These are phyloP conservation scores for Felis catus DNA, from an alignment of 2,113 vertebrate species.

Conservation along the genomic window DNA sequence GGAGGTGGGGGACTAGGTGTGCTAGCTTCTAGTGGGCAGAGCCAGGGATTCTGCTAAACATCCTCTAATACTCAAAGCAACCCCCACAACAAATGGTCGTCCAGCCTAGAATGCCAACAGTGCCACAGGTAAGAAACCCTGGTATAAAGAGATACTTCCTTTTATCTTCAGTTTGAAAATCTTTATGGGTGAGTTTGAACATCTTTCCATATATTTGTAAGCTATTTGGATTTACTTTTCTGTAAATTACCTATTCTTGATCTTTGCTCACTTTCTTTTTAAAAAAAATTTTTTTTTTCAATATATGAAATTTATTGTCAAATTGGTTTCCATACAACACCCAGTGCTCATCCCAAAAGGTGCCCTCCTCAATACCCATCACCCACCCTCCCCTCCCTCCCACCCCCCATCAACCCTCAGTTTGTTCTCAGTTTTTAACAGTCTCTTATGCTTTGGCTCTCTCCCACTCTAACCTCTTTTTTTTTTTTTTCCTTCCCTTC, in stretches of 20 bases:
- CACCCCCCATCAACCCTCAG: no score
- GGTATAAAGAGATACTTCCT: neutral
- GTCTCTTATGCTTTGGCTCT: no score
- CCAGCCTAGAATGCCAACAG: neutral
- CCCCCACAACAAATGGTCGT: neutral
- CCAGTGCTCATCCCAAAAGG: no score
- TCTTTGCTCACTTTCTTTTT: neutral
- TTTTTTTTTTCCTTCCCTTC: no score
- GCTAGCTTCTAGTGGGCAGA: neutral
- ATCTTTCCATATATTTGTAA: neutral
- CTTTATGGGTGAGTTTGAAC: neutral
- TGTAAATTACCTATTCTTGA: neutral
- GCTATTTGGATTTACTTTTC: neutral
- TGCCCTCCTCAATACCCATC: no score
- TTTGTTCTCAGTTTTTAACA: no score
- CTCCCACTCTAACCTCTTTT: no score
- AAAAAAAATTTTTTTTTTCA: no score
- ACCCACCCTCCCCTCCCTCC: no score
- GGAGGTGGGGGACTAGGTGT: neutral
- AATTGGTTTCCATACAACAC: no score
- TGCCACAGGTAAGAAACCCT: neutral
- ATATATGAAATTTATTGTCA: no score
- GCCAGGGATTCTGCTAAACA: neutral
- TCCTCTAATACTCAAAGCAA: neutral
- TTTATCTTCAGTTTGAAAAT: slow-evolving; percentile 5